These are phyloP conservation scores for Macquaria australasica DNA, from an alignment of 2,113 vertebrate species.

Conservation along the genomic window DNA sequence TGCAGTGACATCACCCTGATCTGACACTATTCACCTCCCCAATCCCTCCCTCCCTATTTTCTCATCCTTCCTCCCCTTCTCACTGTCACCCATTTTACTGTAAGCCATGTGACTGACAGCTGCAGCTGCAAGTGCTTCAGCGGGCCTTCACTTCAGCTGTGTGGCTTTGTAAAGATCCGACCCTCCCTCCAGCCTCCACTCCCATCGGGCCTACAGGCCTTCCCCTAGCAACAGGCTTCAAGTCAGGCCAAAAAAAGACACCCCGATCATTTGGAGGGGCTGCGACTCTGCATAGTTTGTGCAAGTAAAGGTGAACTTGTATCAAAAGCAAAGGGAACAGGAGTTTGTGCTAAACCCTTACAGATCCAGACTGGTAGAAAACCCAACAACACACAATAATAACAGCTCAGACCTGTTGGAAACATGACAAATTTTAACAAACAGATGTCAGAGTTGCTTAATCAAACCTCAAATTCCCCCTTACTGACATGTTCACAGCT, in stretches of 20 bases:
- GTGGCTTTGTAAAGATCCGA: slow-evolving; percentile 81
- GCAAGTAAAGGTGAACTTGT: slow-evolving; percentile 65
- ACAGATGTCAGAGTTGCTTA: slow-evolving; percentile 4
- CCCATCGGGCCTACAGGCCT: slow-evolving; percentile 67
- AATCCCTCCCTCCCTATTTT: slow-evolving; percentile 42
- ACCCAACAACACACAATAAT: neutral
- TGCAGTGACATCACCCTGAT: slow-evolving; percentile 75
- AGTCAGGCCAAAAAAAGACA: slow-evolving; percentile 86
- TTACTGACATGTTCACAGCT: slow-evolving; percentile 13
- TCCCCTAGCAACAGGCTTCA: slow-evolving; percentile 85
- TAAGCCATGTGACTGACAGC: slow-evolving; percentile 84
- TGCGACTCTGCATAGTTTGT: slow-evolving; percentile 54
- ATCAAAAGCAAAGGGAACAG: slow-evolving; percentile 8
- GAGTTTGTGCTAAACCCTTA: slow-evolving; percentile 1
- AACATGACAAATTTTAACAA: neutral
- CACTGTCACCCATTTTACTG: slow-evolving; percentile 76
- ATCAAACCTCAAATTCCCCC: slow-evolving; percentile 21
- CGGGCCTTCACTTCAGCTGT: slow-evolving; percentile 83
- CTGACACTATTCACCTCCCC: slow-evolving; percentile 52
- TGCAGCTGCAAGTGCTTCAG: slow-evolving; percentile 81
- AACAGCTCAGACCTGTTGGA: neutral
- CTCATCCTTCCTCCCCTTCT: slow-evolving; percentile 63
- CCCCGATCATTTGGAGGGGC: slow-evolving; percentile 62
- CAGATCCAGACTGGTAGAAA: slow-evolving; percentile 2
- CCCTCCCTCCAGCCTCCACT: slow-evolving; percentile 74